Base-by-base conservation (phyloP, 1,140 invertebrate species). In the Plodia interpunctella region DNA sequence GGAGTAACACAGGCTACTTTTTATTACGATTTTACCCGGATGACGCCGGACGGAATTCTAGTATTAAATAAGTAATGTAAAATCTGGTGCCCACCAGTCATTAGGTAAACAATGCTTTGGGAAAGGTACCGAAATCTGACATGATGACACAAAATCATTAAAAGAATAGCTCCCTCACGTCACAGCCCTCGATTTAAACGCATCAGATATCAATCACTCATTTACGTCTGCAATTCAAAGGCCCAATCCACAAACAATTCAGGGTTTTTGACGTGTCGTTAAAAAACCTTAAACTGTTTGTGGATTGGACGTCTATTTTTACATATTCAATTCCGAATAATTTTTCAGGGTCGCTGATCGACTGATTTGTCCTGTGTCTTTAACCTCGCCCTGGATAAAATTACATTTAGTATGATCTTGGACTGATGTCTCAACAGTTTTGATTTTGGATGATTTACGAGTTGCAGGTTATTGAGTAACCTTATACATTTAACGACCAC, bases 291-390 rank as follows among this genome's bases (percentile, higher is more conserved):
- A n/a, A n/a, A n/a, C n/a, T n/a, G n/a, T n/a, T n/a, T n/a, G n/a
- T n/a, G n/a, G n/a, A n/a, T 44, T 44, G 38, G n/a, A 44, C 15
- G 38, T 44, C 38, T 44, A 44, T 44, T 44, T 44, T 44, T 44
- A n/a, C 2, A 15, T 4, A 15, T 44, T 44, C 38, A 44, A 2
- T 44, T 44, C 38, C 38, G n/a, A 13, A 6, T n/a, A 44, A 15
- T 44, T 10, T 44, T 44, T 44, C n/a, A 44, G 13, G 38, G 38
- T 35, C 32, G 38, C 13, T 15, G n/a, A 44, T 44, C n/a, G 38
- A 44, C 38, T 44, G 38, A 44, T 44, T 13, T 44, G 38, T n/a
- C 38, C n/a, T 44, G 38, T 44, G 38, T 44, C n/a, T 44, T 44
- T 44, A 44, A 44, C 38, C 38, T 44, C 38, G 38, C 38, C 38